Conservation (phyloP, 2,888 invertebrate species). For the Galeopsomyia nigrocyanea region DNA sequence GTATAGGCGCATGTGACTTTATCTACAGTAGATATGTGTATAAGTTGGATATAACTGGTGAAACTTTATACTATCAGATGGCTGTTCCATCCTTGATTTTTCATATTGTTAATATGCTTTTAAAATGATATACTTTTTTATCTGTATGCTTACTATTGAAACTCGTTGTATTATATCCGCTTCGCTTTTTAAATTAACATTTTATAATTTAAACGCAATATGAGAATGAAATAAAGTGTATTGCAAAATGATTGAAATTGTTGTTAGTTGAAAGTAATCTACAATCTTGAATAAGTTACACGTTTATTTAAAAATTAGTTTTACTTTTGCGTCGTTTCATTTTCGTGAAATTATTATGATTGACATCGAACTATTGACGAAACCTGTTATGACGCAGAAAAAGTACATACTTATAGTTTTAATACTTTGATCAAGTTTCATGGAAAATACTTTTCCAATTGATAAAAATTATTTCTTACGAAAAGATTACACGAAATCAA, state of each 20-base stretch:
- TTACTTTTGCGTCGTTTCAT: too few species aligned
- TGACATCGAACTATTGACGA: too few species aligned
- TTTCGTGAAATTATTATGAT: too few species aligned
- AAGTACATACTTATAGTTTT: too few species aligned
- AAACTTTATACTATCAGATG: slow-evolving; percentile 28
- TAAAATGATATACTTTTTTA: slow-evolving; percentile 18
- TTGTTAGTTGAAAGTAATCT: not conserved
- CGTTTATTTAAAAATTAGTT: too few species aligned
- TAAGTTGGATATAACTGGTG: slow-evolving; percentile 10
- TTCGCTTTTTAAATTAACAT: slow-evolving; percentile 30
- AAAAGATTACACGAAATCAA: too few species aligned
- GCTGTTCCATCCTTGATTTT: slow-evolving; percentile 30
- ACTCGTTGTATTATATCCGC: slow-evolving; percentile 33
- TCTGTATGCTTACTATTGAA: slow-evolving; percentile 11
- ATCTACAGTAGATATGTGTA: slow-evolving; percentile 30
- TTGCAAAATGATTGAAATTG: slow-evolving; percentile 21
- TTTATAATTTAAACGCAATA: slow-evolving; percentile 41
- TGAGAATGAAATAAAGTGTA: slow-evolving; percentile 38
- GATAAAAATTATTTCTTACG: too few species aligned
- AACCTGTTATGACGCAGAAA: too few species aligned
- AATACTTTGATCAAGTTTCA: too few species aligned
- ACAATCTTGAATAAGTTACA: too few species aligned
- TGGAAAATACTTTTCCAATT: too few species aligned
- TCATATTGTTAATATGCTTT: slow-evolving; percentile 25
- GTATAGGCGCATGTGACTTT: slow-evolving; percentile 1